Base-by-base conservation (phyloP, 2,888 invertebrate genomes). In the Pterostichus madidus region DNA sequence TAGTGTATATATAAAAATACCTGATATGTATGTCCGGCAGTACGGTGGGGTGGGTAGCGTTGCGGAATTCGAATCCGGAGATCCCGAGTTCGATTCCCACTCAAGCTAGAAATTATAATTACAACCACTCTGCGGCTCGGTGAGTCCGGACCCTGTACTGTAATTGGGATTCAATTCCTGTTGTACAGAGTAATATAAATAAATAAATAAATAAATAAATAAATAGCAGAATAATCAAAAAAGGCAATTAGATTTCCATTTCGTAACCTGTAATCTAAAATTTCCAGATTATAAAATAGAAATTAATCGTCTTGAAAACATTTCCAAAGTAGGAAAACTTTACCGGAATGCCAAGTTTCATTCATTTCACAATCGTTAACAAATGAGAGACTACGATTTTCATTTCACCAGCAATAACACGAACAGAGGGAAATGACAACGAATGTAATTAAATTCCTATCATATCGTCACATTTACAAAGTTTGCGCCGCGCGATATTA, bases 361-460 rank as follows among this genome's bases (percentile, higher is more conserved):
- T 64, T 32, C 32, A 35, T 32, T 64, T 35, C 8, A 64, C 49
- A 64, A 35, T 35, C 24, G 59, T 59, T 32, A 11, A 64, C 64
- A 64, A 64, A 64, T 59, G 31, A 59, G 31, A 32, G 35, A 49
- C n/a, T 59, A 31, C 44, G 44, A 73, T 46, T 46, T 73, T 17
- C 73, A 49, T 73, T 73, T 73, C 17, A 31, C 13, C n/a, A 10
- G 31, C 31, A 44, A 44, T 73, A 49, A 75, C 75, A 75, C 78
- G 59, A 59, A 78, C 39, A 78, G 44, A 56, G 44, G 39, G 44
- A 78, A 59, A 78, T 59, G 78, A 78, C 78, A 78, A 46, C n/a
- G 61, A 78, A 44, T 44, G 78, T 78, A 78, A 78, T 78, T 78
- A 78, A 78, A 78, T 78, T 78, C 61, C 78, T 78, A 78, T 78